These are phyloP conservation scores for Ceratothoa steindachneri DNA, from an alignment of 2,888 invertebrate genomes.

Conservation along the genomic window DNA sequence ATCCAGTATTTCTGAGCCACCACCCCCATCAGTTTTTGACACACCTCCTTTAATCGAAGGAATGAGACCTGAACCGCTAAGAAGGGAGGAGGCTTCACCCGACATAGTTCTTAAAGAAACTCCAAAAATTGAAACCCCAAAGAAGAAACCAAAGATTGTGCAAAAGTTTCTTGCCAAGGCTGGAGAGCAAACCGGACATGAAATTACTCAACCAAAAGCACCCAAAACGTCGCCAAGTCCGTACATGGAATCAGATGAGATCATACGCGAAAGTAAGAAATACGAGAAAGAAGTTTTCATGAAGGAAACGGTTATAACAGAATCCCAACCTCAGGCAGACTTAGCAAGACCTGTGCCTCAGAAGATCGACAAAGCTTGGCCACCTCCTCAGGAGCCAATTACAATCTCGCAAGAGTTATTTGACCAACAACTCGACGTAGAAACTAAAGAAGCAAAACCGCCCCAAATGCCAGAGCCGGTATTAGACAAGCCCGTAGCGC, in stretches of 20 bases:
- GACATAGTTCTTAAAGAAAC: background rate
- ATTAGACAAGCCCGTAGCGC: background rate
- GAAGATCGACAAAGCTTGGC: constrained; percentile 17
- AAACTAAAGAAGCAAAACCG: background rate
- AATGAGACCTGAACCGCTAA: constrained; percentile 39
- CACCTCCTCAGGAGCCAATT: constrained; percentile 9
- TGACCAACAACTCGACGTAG: too few relatives aligned
- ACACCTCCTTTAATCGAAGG: constrained; percentile 38
- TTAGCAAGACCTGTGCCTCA: constrained; percentile 10
- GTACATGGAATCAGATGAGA: background rate
- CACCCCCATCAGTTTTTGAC: constrained; percentile 39
- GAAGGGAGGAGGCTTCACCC: constrained; percentile 16
- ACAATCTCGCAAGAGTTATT: background rate
- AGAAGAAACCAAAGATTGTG: constrained; percentile 35
- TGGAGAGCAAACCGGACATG: constrained; percentile 18
- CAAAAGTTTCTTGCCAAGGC: constrained; percentile 38
- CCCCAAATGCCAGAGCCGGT: background rate
- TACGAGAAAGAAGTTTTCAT: background rate
- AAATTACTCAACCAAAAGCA: constrained; percentile 11
- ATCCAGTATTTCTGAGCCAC: constrained; percentile 22
- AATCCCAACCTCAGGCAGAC: background rate
- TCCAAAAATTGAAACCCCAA: constrained; percentile 24
- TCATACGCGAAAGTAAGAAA: background rate
- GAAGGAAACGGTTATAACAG: background rate
- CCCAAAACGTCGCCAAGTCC: background rate